Percentiles rank a stretch among this genome's conserved stretches.
phyloP scores from a whole-genome alignment of 1,140 invertebrate species.

The Aphis craccivora region DNA sequence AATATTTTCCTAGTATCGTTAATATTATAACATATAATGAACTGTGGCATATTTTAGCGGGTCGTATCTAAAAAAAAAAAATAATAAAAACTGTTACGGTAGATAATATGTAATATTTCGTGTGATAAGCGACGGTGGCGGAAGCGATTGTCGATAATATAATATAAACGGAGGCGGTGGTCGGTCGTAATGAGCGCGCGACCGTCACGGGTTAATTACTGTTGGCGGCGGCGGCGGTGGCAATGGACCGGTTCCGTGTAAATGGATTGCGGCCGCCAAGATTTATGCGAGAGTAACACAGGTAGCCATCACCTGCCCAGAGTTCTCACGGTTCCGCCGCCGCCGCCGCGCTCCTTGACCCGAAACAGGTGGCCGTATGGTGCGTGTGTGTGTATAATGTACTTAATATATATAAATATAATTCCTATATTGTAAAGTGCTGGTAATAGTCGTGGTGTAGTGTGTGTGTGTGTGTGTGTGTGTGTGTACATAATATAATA shows the following conservation, averaged over 20 bases:
- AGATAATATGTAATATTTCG: neutral
- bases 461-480: neutral
- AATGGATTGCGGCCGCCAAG: conserved; percentile 43
- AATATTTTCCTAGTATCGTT: neutral
- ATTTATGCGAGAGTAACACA: conserved; percentile 58
- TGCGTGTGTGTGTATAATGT: neutral
- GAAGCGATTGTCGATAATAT: neutral
- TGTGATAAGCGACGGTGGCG: neutral
- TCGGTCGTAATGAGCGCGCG: conserved; percentile 34
- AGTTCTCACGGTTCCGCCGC: conserved; percentile 49
- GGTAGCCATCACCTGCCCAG: conserved; percentile 52
- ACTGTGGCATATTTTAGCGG: neutral
- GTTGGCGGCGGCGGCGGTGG: conserved; percentile 3
- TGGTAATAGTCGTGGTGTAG: neutral
- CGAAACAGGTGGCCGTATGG: conserved; percentile 50
- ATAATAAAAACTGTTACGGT: neutral
- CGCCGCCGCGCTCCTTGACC: conserved; percentile 52
- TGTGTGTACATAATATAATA: neutral
- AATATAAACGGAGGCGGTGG: conserved; percentile 19
- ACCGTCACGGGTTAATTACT: conserved; percentile 52
- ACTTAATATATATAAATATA: neutral
- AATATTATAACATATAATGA: neutral
- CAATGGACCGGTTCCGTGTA: conserved; percentile 43
- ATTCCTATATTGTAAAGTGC: neutral
- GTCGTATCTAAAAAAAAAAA: neutral